These are phyloP conservation scores for Aurelia coerulea DNA, from an alignment of 30 jellyfish, hydroid and myxozoan species.

Conservation along the genomic window DNA sequence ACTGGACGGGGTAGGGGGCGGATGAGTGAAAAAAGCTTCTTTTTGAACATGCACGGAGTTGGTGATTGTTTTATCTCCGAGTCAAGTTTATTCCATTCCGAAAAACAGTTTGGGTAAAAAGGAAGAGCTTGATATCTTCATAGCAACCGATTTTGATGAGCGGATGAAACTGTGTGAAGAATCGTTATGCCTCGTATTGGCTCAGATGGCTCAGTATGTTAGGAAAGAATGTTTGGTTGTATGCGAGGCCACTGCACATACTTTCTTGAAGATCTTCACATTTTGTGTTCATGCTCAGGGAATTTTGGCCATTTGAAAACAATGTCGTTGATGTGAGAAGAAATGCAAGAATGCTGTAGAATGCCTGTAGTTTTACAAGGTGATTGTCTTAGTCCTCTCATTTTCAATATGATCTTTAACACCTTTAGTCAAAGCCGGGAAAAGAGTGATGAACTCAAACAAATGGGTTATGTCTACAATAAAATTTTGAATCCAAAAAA, in stretches of 20 bases:
- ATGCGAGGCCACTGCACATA: slow-evolving; percentile 55
- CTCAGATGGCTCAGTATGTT: slow-evolving; percentile 43
- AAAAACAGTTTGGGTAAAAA: neutral
- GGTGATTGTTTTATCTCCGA: no score
- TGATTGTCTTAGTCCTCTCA: no score
- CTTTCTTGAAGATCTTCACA: slow-evolving; percentile 46
- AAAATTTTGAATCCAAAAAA: no score
- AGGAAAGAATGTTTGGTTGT: slow-evolving; percentile 68
- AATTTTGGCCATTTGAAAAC: neutral
- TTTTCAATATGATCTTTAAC: no score
- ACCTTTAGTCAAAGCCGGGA: no score
- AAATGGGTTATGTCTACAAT: no score
- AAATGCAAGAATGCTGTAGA: neutral
- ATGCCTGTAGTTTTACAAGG: neutral
- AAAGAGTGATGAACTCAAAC: no score
- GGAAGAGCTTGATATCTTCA: slow-evolving; percentile 61
- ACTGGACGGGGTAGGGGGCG: no score
- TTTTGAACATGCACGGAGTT: no score
- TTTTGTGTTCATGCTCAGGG: slow-evolving; percentile 23
- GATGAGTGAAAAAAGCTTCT: no score
- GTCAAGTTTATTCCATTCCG: no score
- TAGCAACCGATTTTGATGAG: slow-evolving; percentile 54
- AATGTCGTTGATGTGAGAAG: slow-evolving; percentile 6
- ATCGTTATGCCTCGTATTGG: slow-evolving; percentile 52
- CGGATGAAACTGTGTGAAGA: slow-evolving; percentile 43